Conservation (phyloP, 2,888 invertebrate species). For the Standfussiana lucernea region DNA sequence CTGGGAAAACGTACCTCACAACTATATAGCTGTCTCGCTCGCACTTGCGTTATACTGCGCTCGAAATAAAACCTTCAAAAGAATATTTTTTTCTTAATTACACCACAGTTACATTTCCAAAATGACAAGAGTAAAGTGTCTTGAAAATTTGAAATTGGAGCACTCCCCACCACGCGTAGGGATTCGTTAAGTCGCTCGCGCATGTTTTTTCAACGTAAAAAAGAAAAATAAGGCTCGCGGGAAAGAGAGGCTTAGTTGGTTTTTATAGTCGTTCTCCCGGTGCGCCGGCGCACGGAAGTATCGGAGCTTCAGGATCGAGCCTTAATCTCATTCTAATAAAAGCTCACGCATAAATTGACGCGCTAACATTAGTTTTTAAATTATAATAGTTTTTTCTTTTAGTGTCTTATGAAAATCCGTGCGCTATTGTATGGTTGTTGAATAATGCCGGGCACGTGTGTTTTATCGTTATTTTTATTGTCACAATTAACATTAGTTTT, state of each 20-base stretch:
- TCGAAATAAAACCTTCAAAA: slow-evolving; percentile 79
- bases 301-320: slow-evolving; percentile 87
- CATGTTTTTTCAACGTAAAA: slow-evolving; percentile 82
- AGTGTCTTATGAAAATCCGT: slow-evolving; percentile 72
- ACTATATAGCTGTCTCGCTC: slow-evolving; percentile 78
- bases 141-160: slow-evolving; percentile 79
- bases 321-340: slow-evolving; percentile 90
- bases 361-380: slow-evolving; percentile 83
- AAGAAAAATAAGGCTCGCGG: slow-evolving; percentile 86
- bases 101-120: slow-evolving; percentile 77
- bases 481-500: slow-evolving; percentile 85
- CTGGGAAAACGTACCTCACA: slow-evolving; percentile 69
- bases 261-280: slow-evolving; percentile 89
- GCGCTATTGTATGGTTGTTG: slow-evolving; percentile 83
- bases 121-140: slow-evolving; percentile 82
- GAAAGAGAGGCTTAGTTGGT: slow-evolving; percentile 89
- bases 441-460: slow-evolving; percentile 88
- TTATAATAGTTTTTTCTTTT: slow-evolving; percentile 83
- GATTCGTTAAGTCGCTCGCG: slow-evolving; percentile 82
- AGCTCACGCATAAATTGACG: slow-evolving; percentile 89
- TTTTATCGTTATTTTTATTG: slow-evolving; percentile 87
- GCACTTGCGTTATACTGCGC: slow-evolving; percentile 68
- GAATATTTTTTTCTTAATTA: slow-evolving; percentile 78
- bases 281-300: slow-evolving; percentile 90
- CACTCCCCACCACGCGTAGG: slow-evolving; percentile 79